Evolutionary conservation across 2,797 vertebrate species (phyloP), one percentile per base, ranked within the genome.

Genomic region (Acomys russatus): DNA sequence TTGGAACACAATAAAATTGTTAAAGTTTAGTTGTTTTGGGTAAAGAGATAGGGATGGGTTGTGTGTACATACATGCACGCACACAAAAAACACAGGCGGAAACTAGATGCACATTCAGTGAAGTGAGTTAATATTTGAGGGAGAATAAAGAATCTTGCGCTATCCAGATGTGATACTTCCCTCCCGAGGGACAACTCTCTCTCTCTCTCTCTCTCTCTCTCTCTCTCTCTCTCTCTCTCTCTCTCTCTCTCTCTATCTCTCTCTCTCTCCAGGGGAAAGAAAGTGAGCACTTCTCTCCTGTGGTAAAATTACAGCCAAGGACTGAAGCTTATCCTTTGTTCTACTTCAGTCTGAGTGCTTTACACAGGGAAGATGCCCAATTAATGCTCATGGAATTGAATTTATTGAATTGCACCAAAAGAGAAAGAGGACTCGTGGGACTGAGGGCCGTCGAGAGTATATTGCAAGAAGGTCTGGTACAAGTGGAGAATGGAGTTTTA

Each of bases 331-430:
- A 9, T 88, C 82, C 93, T 90, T 70, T 85, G 83, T 64, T 68
- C 86, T 64, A 63, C 96, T 95, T 92, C 70, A 92, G 88, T 87
- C 82, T 0, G 64, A 94, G 96, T 30, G 82, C 90, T 92, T 87
- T 96, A 92, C 95, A 89, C 54, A 88, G 83, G 73, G 90, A 80
- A 94, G 88, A 91, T 85, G 92, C 74, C 92, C 95, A 95, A 91
- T 97, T 96, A 94, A 93, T 87, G 92, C 86, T 61, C 6, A 59
- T n/a, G 71, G 95, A 96, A 97, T 49, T 91, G 96, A 92, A 92
- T 95, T 85, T 91, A 78, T 49, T 89, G 96, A 90, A 92, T 94
- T 77, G 90, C 44, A 80, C 92, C 51, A 38, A 96, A 97, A 78
- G 92, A 95, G 85, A 92, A 78, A 91, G 86, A 94, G 88, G 76